Conservation (phyloP, 2,113 vertebrate genomes). For the Poeciliopsis occidentalis region DNA sequence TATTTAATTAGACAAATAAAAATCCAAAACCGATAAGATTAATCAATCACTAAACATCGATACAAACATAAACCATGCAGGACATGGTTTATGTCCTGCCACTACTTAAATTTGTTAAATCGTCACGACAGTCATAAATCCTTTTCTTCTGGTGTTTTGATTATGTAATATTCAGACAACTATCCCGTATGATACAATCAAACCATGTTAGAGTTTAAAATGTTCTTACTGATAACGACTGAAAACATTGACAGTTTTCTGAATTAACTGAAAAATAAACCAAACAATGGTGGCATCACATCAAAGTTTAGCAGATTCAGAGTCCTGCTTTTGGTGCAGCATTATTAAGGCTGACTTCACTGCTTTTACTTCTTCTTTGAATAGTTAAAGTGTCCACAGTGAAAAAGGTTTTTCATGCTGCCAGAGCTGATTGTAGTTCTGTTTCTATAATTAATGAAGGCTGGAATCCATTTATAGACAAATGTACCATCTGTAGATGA, state of each 20-base stretch:
- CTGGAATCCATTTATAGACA: conserved; percentile 7
- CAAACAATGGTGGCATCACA: not conserved
- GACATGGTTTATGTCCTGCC: no score
- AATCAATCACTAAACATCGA: no score
- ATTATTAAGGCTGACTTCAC: not conserved
- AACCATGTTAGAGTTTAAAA: no score
- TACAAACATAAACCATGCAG: no score
- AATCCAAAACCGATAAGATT: no score
- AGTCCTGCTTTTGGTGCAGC: not conserved
- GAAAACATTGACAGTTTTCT: not conserved
- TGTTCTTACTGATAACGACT: no score
- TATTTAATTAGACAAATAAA: no score
- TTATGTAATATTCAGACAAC: no score
- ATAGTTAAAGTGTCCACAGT: not conserved
- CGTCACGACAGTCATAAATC: no score
- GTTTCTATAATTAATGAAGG: not conserved
- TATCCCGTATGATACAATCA: no score
- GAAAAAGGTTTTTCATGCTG: not conserved
- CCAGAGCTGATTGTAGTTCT: not conserved
- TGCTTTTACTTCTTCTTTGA: not conserved
- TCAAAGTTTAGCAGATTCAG: not conserved
- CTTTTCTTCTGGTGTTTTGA: no score
- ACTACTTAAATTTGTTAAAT: no score
- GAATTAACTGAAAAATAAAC: not conserved
- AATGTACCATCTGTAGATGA: not conserved